Base-by-base conservation (phyloP, 2,888 invertebrate species). In the Petrolisthes cinctipes region DNA sequence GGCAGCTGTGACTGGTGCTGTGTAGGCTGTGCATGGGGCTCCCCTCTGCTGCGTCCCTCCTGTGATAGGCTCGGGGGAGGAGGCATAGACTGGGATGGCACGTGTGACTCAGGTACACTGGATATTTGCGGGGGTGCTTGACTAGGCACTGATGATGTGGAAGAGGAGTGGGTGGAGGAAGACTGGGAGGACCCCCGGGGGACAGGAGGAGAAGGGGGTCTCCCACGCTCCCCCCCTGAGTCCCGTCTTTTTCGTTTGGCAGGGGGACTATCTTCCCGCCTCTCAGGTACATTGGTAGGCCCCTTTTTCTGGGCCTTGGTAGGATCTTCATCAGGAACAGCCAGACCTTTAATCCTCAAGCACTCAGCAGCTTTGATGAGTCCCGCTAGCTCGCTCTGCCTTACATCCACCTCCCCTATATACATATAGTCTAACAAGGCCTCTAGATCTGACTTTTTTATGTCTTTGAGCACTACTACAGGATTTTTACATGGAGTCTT, bases 371-470 rank as follows among this genome's bases (percentile, higher is more conserved):
- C 90, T 75, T 90, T 90, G 68, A 90, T 90, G 51, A 90, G 84
- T 68, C 90, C 85, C 66, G 90, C 88, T 76, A 90, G 79, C 66
- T 88, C 85, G 73, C 87, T 87, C 75, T 90, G 90, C 76, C 83
- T 61, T 54, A 90, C 90, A 71, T 90, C 87, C 54, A 90, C 90
- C 76, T 90, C 90, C 37, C 90, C 90, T 79, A 90, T 86, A 73
- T 90, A 90, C 90, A 90, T 90, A 66, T 90, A 90, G 78, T 88
- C 86, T 78, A 90, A 82, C 86, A 90, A 82, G 78, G 90, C 90
- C 80, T 90, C 90, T 83, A 90, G 82, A 73, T 90, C 90, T 83
- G 83, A 83, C 73, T 81, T 86, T 71, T 80, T 83, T 51, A 90
- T 90, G 78, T 90, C 90, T 83, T 90, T 90, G 71, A 90, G 86